A percentile compares a stretch with the other conserved stretches of the same genome.
Conservation (phyloP, 2,888 invertebrate species). For the Drosophila lutescens region DNA sequence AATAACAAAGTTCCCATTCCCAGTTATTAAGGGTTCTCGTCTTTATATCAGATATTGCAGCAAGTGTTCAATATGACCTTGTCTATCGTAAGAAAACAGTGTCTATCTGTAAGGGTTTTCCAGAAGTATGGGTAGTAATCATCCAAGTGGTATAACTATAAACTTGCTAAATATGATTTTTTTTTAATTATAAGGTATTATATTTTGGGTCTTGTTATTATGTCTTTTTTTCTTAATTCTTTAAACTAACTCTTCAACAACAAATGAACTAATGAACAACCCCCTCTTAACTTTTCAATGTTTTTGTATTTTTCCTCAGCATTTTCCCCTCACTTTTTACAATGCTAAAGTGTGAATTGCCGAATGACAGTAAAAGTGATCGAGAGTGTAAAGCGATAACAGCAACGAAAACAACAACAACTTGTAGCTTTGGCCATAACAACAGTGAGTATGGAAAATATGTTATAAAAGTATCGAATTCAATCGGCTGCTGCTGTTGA, state of each 20-base stretch:
- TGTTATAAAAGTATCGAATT: slow-evolving; percentile 46
- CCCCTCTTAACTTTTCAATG: not conserved
- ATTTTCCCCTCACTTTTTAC: slow-evolving; percentile 6
- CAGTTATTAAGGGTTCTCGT: not conserved
- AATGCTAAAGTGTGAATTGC: slow-evolving; percentile 62
- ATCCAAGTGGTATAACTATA: not conserved
- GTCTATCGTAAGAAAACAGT: not conserved
- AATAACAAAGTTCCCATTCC: not conserved
- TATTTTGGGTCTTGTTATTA: not conserved
- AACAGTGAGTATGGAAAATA: slow-evolving; percentile 43
- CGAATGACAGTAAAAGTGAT: slow-evolving; percentile 55
- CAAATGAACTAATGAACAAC: slow-evolving; percentile 3
- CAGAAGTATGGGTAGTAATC: not conserved
- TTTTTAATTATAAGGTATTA: not conserved
- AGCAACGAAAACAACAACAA: slow-evolving; percentile 7
- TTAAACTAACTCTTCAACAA: not conserved
- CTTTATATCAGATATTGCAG: not conserved
- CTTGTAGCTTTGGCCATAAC: slow-evolving; percentile 19
- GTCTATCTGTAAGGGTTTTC: not conserved
- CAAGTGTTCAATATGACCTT: slow-evolving; percentile 2
- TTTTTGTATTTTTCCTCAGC: not conserved
- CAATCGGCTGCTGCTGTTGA: slow-evolving; percentile 51
- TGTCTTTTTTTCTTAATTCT: not conserved
- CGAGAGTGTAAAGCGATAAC: slow-evolving; percentile 41
- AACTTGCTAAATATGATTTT: not conserved